Base-by-base conservation (phyloP, 2,797 vertebrate genomes). In the Pantherophis vulpinus region DNA sequence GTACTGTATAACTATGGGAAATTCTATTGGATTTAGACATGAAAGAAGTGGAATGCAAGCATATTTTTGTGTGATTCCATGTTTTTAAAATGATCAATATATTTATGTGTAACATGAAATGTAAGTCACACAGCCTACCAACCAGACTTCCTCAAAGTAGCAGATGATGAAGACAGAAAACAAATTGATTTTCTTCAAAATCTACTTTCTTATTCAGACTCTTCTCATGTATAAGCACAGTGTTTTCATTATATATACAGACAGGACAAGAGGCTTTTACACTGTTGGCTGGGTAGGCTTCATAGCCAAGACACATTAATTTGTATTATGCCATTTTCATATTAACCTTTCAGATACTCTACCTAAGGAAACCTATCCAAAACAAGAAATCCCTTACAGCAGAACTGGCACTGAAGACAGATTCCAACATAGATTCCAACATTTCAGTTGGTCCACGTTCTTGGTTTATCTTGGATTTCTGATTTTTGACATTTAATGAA, bases 41-140 rank as follows among this genome's bases (percentile, higher is more conserved):
- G 54, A 29, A 18, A 96, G 90, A 25, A 83, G 91, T 74, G 94
- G 97, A 93, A 70, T 66, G 94, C 60, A 96, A 96, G 96, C 93
- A 47, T 91, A 92, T 95, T 94, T 96, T 95, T 95, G 90, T 94
- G 56, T 32, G 20, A 93, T 86, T 96, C 91, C 91, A 2, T 91
- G 79, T 86, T 95, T 94, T 56, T 20, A 9, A 66, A 88, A 54
- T 23, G 87, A 95, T 91, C 70, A 94, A 59, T 96, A 95, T 58
- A 92, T 94, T 96, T 95, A 8, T 95, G 87, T 95, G 94, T 32
- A 1, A 96, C 94, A 96, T 89, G 94, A 95, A 97, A 94, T 93
- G 90, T 92, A 51, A 94, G 88, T 88, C 94, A 96, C 92, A 27
- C 18, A 91, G 93, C 89, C 94, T 86, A 93, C 95, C 92, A 95